phyloP scores from a whole-genome alignment of 53 echinoderm and acorn worm species.

The Paracentrotus lividus region DNA sequence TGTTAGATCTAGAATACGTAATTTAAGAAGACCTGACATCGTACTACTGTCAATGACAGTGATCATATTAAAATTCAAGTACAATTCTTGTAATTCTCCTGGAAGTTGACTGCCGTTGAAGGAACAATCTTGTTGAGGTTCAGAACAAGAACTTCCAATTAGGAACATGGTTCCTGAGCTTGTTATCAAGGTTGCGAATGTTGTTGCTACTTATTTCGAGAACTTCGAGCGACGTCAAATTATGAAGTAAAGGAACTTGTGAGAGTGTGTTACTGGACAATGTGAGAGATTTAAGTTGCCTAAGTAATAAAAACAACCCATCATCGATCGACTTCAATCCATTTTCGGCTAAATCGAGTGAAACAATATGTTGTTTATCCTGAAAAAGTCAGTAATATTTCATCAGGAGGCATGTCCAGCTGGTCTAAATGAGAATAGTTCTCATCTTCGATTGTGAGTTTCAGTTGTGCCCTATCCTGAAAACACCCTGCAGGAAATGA shows the following conservation, averaged over 20 bases:
- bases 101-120: not conserved
- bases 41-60: not conserved
- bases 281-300: too few relatives aligned
- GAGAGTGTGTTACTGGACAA: constrained; percentile 5
- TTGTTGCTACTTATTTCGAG: not conserved
- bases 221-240: not conserved
- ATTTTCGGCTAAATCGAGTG: too few relatives aligned
- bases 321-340: too few relatives aligned
- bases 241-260: not conserved
- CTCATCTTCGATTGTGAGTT: too few relatives aligned
- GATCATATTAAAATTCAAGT: not conserved
- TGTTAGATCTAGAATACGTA: not conserved
- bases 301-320: too few relatives aligned
- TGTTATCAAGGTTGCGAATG: not conserved
- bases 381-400: too few relatives aligned
- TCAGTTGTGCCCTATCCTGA: too few relatives aligned
- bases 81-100: not conserved
- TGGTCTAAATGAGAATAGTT: too few relatives aligned
- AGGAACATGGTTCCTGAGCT: not conserved
- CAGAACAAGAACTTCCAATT: not conserved
- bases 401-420: too few relatives aligned
- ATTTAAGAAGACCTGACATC: not conserved
- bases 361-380: too few relatives aligned
- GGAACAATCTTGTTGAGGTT: not conserved
- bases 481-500: too few relatives aligned